Base-by-base conservation (phyloP, 2,113 vertebrate species). In the Bos indicus region DNA sequence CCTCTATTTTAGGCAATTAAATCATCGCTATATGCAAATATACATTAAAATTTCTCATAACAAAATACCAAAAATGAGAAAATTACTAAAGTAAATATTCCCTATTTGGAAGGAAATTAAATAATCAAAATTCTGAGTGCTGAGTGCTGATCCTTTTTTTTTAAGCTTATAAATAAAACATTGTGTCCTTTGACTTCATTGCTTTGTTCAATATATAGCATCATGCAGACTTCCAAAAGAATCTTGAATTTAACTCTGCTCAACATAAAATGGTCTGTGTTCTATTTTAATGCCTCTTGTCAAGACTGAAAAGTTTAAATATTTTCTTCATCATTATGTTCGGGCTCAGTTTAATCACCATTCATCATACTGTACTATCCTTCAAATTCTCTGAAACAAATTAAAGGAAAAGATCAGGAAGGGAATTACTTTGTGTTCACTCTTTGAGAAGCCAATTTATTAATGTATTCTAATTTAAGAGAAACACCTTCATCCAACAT, bases 381-480 rank as follows among this genome's bases (percentile, higher is more conserved):
- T 95, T 95, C 67, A 74, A 46, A 43, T 5, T 16, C 15, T 59
- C 26, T 56, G 62, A 86, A 83, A 54, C 3, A 91, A 93, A 97
- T 26, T 51, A 78, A 36, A 95, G 12, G 46, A 54, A 96, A 85
- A 94, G 30, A 94, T 91, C 13, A 94, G 14, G 62, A 36, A 93
- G 10, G 33, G 26, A 95, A 98, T 91, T 67, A 81, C 33, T 91
- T 97, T 30, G 15, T 54, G 57, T 93, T 95, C 36, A 59, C 40
- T 95, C 21, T 43, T 80, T 57, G 17, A 97, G 62, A 96, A 67
- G 6, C 4, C 43, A 78, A 62, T 90, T 62, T 97, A 84, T 93
- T 91, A 95, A 78, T 83, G 5, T 52, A 71, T 97, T 96, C 30
- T 48, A 54, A 95, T 92, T 88, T 82, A 96, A 84, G 40, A 91